phyloP scores from a whole-genome alignment of 2,797 vertebrate species.

The Hippocampus kuda region DNA sequence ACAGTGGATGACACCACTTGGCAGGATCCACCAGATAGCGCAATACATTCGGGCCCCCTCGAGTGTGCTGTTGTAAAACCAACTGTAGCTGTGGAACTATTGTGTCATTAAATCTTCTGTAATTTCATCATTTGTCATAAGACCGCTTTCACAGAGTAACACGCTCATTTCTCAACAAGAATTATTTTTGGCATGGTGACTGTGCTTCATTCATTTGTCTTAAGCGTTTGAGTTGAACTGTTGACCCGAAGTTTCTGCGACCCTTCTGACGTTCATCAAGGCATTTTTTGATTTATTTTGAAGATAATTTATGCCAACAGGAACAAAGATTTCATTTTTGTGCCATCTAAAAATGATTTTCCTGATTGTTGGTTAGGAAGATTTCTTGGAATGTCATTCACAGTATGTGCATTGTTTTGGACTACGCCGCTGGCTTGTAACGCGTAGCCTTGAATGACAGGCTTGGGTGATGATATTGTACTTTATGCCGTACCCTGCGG shows the following conservation, averaged over 20 bases:
- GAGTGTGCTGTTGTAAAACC: background rate
- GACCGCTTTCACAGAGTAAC: background rate
- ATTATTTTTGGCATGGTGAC: too few relatives aligned
- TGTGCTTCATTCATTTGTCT: too few relatives aligned
- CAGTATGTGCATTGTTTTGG: background rate
- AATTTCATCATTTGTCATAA: background rate
- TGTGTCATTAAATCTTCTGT: background rate
- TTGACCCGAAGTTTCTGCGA: too few relatives aligned
- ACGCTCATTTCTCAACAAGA: too few relatives aligned
- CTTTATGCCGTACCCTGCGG: background rate
- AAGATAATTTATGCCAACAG: too few relatives aligned
- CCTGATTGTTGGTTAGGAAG: background rate
- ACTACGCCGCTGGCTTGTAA: background rate
- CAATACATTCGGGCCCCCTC: background rate
- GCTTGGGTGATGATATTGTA: background rate
- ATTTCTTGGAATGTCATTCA: background rate
- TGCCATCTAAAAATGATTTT: background rate
- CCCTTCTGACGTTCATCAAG: too few relatives aligned
- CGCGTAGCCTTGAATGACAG: background rate
- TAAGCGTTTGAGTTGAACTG: too few relatives aligned
- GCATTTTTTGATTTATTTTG: too few relatives aligned
- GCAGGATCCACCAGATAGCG: background rate
- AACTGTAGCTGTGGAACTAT: background rate
- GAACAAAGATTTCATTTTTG: too few relatives aligned
- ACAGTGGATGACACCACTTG: background rate